phyloP scores from a whole-genome alignment of 2,888 invertebrate genomes.

The Parnassius mnemosyne region DNA sequence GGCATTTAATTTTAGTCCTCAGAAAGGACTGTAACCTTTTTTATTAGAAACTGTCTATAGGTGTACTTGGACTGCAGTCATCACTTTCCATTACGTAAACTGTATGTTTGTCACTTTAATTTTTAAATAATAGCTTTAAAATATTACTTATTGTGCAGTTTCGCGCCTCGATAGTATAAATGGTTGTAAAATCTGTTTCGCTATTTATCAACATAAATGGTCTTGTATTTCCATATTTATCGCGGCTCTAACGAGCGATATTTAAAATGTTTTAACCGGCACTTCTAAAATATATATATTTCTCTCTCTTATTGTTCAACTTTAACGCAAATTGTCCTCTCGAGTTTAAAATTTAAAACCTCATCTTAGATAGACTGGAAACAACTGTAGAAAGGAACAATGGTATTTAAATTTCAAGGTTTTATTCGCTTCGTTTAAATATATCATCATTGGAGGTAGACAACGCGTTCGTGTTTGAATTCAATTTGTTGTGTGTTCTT shows the following conservation, averaged over 20 bases:
- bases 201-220: background rate
- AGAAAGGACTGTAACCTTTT: no score
- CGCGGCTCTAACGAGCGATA: background rate
- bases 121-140: no score
- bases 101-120: no score
- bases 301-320: background rate
- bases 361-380: background rate
- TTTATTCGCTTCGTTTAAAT: conserved; percentile 26
- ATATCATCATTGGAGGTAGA: conserved; percentile 3
- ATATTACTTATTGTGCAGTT: no score
- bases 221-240: background rate
- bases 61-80: no score
- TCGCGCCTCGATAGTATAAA: no score
- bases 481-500: background rate
- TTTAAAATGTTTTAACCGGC: background rate
- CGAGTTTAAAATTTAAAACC: conserved; percentile 8
- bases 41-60: no score
- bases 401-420: conserved; percentile 39
- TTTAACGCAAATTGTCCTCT: conserved; percentile 9
- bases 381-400: conserved; percentile 31
- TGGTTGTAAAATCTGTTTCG: background rate
- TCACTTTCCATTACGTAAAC: no score
- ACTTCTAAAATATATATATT: background rate
- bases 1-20: no score
- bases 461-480: background rate